Evolutionary conservation across 2,797 vertebrate species (phyloP).

Genomic region (Channa striata): DNA sequence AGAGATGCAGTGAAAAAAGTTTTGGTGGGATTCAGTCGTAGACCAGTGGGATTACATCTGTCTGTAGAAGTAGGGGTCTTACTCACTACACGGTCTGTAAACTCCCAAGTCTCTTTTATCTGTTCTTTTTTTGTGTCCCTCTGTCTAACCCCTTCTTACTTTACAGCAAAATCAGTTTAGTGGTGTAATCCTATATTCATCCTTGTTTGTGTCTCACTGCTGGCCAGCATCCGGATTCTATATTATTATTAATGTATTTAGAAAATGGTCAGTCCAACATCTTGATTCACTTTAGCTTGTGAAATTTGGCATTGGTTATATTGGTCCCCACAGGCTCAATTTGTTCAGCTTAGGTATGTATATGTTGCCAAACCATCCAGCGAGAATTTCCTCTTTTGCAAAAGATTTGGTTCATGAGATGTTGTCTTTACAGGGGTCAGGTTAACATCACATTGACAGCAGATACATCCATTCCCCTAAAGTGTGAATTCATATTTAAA

Average conservation of each 20-base stretch:
- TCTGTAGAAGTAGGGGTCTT: slow-evolving; percentile 46
- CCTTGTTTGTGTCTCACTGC: slow-evolving; percentile 6
- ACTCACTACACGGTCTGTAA: slow-evolving; percentile 59
- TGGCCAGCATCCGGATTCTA: background rate
- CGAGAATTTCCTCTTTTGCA: background rate
- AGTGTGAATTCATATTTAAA: background rate
- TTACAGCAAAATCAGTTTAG: slow-evolving; percentile 7
- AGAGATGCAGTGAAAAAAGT: slow-evolving; percentile 38
- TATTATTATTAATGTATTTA: background rate
- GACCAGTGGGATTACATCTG: slow-evolving; percentile 57
- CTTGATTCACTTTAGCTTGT: background rate
- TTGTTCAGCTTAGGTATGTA: background rate
- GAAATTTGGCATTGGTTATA: background rate
- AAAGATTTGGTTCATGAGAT: background rate
- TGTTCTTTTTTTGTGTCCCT: slow-evolving; percentile 33
- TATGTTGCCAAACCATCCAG: background rate
- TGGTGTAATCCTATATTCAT: slow-evolving; percentile 33
- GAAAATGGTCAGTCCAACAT: background rate
- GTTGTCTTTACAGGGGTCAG: background rate
- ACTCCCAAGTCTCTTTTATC: slow-evolving; percentile 57
- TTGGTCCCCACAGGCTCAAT: background rate
- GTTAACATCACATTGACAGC: background rate
- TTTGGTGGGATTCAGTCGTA: slow-evolving; percentile 39
- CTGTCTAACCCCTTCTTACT: slow-evolving; percentile 25
- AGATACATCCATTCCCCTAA: background rate